phyloP scores from a whole-genome alignment of 2,888 invertebrate species.

The Drosophila formosana region DNA sequence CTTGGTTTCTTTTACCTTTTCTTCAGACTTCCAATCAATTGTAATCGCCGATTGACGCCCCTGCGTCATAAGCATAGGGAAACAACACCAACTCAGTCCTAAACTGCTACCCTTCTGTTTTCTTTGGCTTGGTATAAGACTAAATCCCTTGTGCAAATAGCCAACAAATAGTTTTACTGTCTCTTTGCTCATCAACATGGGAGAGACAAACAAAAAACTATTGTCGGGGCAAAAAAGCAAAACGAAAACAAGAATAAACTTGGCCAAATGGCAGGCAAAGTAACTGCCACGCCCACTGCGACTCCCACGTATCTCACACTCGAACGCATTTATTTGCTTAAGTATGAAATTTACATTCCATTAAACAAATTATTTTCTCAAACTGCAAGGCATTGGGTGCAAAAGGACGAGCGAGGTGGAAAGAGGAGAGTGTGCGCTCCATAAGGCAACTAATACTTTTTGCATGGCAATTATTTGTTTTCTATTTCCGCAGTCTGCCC shows the following conservation, averaged over 20 bases:
- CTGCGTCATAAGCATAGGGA: constrained; percentile 32
- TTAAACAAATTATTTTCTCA: constrained; percentile 80
- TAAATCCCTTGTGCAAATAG: constrained; percentile 57
- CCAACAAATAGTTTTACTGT: constrained; percentile 57
- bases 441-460: constrained; percentile 72
- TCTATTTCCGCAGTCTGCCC: constrained; percentile 49
- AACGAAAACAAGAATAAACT: constrained; percentile 38
- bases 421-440: constrained; percentile 30
- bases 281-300: constrained; percentile 42
- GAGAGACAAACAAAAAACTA: constrained; percentile 45
- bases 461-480: constrained; percentile 82
- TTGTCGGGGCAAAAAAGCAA: constrained; percentile 23
- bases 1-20: constrained; percentile 12
- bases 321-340: constrained; percentile 74
- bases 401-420: not conserved
- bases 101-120: not conserved
- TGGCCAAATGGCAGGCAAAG: constrained; percentile 20
- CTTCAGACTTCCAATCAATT: constrained; percentile 41
- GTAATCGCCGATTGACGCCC: constrained; percentile 23
- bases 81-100: constrained; percentile 12
- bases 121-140: constrained; percentile 5
- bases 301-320: constrained; percentile 60
- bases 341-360: constrained; percentile 81
- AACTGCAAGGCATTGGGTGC: constrained; percentile 44
- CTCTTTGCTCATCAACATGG: constrained; percentile 36